Conservation (phyloP, 2,888 invertebrate species). For the Diabrotica balteata region DNA sequence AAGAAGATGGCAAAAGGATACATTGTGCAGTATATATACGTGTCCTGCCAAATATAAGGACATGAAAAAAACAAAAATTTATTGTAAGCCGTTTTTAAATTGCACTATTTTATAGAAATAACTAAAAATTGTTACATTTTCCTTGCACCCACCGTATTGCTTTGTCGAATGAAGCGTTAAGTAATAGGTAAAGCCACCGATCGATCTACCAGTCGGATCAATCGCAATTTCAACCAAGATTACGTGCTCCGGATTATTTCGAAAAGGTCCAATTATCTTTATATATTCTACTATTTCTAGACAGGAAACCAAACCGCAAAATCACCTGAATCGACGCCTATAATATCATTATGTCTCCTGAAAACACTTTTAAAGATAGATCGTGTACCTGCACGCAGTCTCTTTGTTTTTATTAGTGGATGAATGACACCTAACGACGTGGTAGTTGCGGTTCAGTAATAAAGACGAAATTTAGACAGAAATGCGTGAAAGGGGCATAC, state of each 20-base stretch:
- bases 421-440: neutral
- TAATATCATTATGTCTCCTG: constrained; percentile 7
- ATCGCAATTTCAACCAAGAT: constrained; percentile 1
- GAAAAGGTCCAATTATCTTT: constrained; percentile 6
- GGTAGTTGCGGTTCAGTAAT: neutral
- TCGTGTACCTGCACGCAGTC: neutral
- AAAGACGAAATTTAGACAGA: too few relatives aligned
- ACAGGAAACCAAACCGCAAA: constrained; percentile 21
- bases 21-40: too few relatives aligned
- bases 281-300: constrained; percentile 17
- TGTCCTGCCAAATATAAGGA: too few relatives aligned
- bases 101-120: too few relatives aligned
- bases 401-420: constrained; percentile 6
- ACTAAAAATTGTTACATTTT: too few relatives aligned
- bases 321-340: constrained; percentile 17
- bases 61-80: too few relatives aligned
- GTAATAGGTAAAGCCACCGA: constrained; percentile 15
- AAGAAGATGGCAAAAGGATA: too few relatives aligned
- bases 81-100: too few relatives aligned
- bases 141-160: too few relatives aligned
- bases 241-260: constrained; percentile 20
- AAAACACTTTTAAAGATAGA: neutral
- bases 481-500: too few relatives aligned
- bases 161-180: constrained; percentile 1
- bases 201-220: neutral